Evolutionary conservation across 2,888 invertebrate species (phyloP), one percentile per base, ranked within the genome.

Genomic region (Clistopyga incitator): DNA sequence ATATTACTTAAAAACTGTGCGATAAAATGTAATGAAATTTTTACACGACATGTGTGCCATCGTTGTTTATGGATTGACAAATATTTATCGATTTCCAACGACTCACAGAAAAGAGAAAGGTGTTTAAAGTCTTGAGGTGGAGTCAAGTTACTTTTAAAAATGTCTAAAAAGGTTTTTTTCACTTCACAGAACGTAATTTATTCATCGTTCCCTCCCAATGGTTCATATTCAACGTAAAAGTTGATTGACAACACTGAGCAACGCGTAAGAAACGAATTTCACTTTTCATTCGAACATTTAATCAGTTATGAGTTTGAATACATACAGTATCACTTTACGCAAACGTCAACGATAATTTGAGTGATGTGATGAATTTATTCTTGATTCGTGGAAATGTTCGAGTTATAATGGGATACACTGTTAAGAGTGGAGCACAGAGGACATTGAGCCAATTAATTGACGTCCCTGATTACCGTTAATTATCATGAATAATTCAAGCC

Each of bases 401-500:
- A 61, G 47, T 23, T 52, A 45, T 61, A 59, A 13, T 25, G 18
- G 42, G 61, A 25, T 52, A 52, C 50, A 34, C 18, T 23, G n/a
- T 13, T 15, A n/a, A 42, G 76, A 74, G 25, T 54, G 74, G 59
- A 84, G 75, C 10, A 67, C 76, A 61, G 81, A 71, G 65, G 59
- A 71, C 84, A 81, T 50, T 72, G 71, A 84, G 81, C 81, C 84
- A 81, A 84, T 84, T 84, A 84, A 84, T 84, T 78, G 84, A 61
- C 65, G 84, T 84, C 78, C 81, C 78, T 84, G 84, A 84, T 84
- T 84, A 84, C 81, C 84, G 84, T 84, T 84, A 84, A 84, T 84
- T 81, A 84, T 84, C 84, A 84, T 84, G 84, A 84, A 84, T 84
- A 84, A 84, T 84, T 84, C 84, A 84, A 78, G 75, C 81, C 71